Percentiles rank a stretch among this genome's conserved stretches.
Evolutionary conservation across 2,797 vertebrate genomes (phyloP).

Genomic region (Somateria mollissima): DNA sequence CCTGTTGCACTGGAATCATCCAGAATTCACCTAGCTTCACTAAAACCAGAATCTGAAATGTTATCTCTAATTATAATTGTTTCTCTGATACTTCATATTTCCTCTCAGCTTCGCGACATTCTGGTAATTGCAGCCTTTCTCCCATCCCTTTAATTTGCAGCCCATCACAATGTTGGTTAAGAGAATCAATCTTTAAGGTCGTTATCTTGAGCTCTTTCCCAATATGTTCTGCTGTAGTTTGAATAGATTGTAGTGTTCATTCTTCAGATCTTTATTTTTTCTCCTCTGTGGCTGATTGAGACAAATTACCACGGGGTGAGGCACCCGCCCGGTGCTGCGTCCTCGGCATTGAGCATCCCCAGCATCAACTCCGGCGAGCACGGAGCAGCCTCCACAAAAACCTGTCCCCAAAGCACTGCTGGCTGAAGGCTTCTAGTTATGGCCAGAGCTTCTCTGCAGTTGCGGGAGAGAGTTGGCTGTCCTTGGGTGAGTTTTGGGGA

Average conservation of each 20-base stretch:
- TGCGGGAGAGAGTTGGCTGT: fast-evolving
- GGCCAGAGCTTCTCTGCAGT: neutral
- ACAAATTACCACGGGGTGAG: neutral
- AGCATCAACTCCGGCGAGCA: fast-evolving
- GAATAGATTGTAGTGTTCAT: constrained; percentile 48
- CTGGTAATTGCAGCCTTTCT: constrained; percentile 30
- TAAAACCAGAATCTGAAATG: neutral
- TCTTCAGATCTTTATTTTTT: constrained; percentile 50
- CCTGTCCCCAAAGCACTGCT: fast-evolving
- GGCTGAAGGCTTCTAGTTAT: neutral
- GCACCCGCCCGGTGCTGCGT: neutral
- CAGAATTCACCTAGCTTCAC: neutral
- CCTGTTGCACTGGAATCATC: neutral
- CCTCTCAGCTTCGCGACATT: neutral
- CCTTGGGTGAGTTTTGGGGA: neutral
- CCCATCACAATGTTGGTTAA: constrained; percentile 23
- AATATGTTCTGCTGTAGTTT: constrained; percentile 53
- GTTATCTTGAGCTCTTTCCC: constrained; percentile 52
- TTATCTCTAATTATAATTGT: constrained; percentile 41
- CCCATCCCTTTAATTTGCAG: constrained; percentile 57
- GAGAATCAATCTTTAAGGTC: constrained; percentile 67
- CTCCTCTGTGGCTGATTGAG: constrained; percentile 31
- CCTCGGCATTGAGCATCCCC: neutral
- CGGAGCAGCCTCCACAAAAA: neutral
- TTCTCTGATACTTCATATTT: constrained; percentile 31